Base-by-base conservation (phyloP, 2,797 vertebrate species). In the Coilia nasus region DNA sequence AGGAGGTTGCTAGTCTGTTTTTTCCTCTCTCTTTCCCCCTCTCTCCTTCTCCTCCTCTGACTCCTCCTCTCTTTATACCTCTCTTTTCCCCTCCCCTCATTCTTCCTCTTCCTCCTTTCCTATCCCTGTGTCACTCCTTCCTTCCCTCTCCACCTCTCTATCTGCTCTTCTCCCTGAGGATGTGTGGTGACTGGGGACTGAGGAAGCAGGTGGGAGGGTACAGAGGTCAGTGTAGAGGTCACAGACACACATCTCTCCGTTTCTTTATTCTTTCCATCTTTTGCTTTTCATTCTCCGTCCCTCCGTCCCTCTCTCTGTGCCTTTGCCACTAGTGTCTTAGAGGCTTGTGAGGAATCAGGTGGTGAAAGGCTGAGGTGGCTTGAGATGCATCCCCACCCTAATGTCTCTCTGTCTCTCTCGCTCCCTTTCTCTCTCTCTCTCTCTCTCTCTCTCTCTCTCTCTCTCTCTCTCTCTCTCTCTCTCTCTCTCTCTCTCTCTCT, bases 291-390 rank as follows among this genome's bases (percentile, higher is more conserved):
- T 10, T 47, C 46, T 47, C 46, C 46, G n/a, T n/a, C 46, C 10
- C 10, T 47, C 46, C 10, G 10, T 47, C 46, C 46, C 3, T 47
- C 46, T 47, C 46, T 47, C 46, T 10, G 10, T 47, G 46, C 46
- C 46, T 10, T 47, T 47, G 3, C 3, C 46, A 4, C 46, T 47
- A 4, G 46, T 47, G 46, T 47, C 10, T 71, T 25, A 15, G 25
- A 71, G 62, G 62, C 12, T 67, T 67, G 62, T 67, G 6, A n/a
- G 19, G 60, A 64, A 35, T 71, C 64, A 71, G 64, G 64, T 71
- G 28, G 25, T 9, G 12, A 4, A 12, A 71, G 12, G 25, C 64
- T 28, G 64, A 71, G 60, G 60, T 21, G 60, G 23, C 60, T 64
- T n/a, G 0, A 25, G n/a, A 9, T 6, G 11, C 12, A 12, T 14